Evolutionary conservation across 2,797 vertebrate species (phyloP), one percentile per base, ranked within the genome.

Genomic region (Amniataba percoides): DNA sequence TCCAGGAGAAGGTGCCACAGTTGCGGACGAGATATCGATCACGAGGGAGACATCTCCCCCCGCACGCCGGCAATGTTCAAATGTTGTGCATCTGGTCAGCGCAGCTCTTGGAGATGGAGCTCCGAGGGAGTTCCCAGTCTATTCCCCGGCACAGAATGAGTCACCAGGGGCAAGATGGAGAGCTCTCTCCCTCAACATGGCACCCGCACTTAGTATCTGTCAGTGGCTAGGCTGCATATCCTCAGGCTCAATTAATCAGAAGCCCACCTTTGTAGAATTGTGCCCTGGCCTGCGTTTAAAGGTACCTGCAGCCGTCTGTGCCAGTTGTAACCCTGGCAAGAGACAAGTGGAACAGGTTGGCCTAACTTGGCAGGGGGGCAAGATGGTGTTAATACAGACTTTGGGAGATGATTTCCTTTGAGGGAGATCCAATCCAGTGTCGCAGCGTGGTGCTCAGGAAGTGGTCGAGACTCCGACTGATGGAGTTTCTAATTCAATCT

Each of bases 181-280:
- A 89, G 87, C 84, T 74, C 85, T 74, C 90, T 90, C 81, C 81
- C 84, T 74, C 83, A 58, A 69, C 60, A 51, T 84, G 85, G 90
- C 91, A 89, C 74, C 77, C 58, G 62, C 70, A 86, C 88, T 94
- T 89, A 81, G 82, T 93, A 91, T 80, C 89, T 91, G 92, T 93
- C 94, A 87, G 81, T 55, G 64, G 75, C 74, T 64, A 53, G 78
- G 64, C 67, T 31, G 57, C 82, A 77, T 81, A 81, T 88, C 76
- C 83, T 80, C 79, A 74, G 83, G 78, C 84, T 89, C 90, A 78
- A 91, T 94, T 93, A 93, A 94, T 94, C 93, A 93, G 88, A 80
- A 80, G 83, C 83, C 91, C 91, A 87, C 82, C 91, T 85, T 89
- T 78, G 79, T 87, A 90, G 87, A 76, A 55, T 58, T 56, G 60